A percentile compares a stretch with the other conserved stretches of the same genome.
These are phyloP conservation scores for Drosophila parabipectinata DNA, from an alignment of 1,140 invertebrate genomes.

Conservation along the genomic window DNA sequence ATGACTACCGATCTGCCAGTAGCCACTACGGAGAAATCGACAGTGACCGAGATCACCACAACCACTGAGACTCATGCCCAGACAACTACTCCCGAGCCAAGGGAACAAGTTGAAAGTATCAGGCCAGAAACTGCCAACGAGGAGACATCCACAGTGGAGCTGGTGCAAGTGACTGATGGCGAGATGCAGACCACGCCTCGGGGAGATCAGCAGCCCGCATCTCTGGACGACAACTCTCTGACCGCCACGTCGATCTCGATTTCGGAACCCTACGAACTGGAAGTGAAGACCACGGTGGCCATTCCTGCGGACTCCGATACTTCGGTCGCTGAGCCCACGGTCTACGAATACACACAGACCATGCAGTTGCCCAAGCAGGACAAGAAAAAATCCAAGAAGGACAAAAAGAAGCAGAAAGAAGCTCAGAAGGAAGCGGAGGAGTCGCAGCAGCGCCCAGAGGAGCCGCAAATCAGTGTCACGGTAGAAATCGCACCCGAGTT, in stretches of 20 bases:
- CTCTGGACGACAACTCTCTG: slow-evolving; percentile 65
- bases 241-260: slow-evolving; percentile 80
- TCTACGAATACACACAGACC: slow-evolving; percentile 78
- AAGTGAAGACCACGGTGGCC: slow-evolving; percentile 86
- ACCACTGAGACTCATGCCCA: slow-evolving; percentile 84
- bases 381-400: slow-evolving; percentile 48
- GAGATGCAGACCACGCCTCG: slow-evolving; percentile 84
- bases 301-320: slow-evolving; percentile 85
- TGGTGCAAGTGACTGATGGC: slow-evolving; percentile 78
- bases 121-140: slow-evolving; percentile 45
- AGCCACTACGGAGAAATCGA: slow-evolving; percentile 66
- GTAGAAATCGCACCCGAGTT: slow-evolving; percentile 71
- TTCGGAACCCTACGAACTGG: slow-evolving; percentile 87
- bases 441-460: slow-evolving; percentile 15
- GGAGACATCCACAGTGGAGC: slow-evolving; percentile 44
- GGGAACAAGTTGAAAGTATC: slow-evolving; percentile 14
- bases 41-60: slow-evolving; percentile 62
- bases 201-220: slow-evolving; percentile 48
- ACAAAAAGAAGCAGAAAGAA: slow-evolving; percentile 41
- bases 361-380: slow-evolving; percentile 72
- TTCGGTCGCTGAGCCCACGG: slow-evolving; percentile 62
- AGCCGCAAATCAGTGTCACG: slow-evolving; percentile 71
- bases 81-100: slow-evolving; percentile 82
- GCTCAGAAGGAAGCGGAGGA: slow-evolving; percentile 16
- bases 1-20: slow-evolving; percentile 76